Percentiles rank a stretch among this genome's conserved stretches.
These are phyloP conservation scores for Peromyscus aztecus DNA, from an alignment of 2,797 vertebrate genomes.

Conservation along the genomic window DNA sequence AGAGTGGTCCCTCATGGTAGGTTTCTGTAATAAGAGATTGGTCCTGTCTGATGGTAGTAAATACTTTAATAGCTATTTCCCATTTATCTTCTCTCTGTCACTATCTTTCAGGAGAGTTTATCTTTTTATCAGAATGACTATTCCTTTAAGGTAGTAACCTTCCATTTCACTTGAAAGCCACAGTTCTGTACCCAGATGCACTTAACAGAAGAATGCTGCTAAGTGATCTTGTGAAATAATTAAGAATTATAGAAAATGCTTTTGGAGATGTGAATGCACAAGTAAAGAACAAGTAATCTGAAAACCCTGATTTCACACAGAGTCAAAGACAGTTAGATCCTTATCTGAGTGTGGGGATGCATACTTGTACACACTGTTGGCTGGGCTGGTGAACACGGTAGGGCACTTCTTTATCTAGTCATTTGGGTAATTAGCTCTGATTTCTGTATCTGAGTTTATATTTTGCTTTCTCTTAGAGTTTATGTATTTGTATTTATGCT, in stretches of 20 bases:
- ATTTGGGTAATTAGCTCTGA: conserved; percentile 16
- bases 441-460: conserved; percentile 49
- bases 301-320: not conserved
- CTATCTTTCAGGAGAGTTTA: not conserved
- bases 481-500: not conserved
- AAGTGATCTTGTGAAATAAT: not conserved
- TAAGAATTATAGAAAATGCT: not conserved
- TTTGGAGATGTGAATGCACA: conserved; percentile 14
- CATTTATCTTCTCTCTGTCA: conserved; percentile 6
- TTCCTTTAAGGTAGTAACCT: not conserved
- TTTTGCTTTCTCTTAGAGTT: conserved; percentile 46
- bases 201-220: conserved; percentile 45
- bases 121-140: not conserved
- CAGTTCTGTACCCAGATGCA: not conserved
- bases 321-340: not conserved
- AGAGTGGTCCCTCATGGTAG: conserved; percentile 99
- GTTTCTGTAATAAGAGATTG: conserved; percentile 71
- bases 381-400: not conserved
- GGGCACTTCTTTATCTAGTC: not conserved
- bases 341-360: not conserved
- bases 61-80: not conserved
- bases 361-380: not conserved
- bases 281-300: not conserved
- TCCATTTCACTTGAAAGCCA: conserved; percentile 21
- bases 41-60: not conserved